These are phyloP conservation scores for Arremon brunneinucha DNA, from an alignment of 2,797 vertebrate genomes.

Conservation along the genomic window DNA sequence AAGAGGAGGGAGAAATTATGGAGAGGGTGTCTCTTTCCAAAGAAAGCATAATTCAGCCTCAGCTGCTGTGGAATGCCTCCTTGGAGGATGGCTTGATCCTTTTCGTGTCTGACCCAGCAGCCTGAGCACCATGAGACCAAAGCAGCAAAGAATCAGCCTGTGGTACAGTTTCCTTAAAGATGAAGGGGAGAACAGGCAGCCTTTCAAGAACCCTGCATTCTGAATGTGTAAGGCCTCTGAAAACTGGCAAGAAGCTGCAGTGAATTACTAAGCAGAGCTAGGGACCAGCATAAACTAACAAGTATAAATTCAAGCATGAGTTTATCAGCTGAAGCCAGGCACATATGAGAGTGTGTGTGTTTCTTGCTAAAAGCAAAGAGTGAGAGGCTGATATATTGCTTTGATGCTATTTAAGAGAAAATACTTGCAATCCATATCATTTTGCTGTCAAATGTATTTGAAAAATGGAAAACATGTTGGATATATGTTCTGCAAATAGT, in stretches of 20 bases:
- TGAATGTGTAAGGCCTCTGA: not conserved
- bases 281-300: not conserved
- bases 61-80: not conserved
- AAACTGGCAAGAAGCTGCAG: not conserved
- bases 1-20: not conserved
- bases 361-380: not conserved
- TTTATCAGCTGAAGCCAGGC: conserved; percentile 49
- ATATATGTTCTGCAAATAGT: not conserved
- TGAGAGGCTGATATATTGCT: not conserved
- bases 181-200: not conserved
- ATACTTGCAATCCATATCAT: not conserved
- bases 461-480: not conserved
- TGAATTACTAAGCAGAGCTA: not conserved
- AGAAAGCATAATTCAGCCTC: not conserved
- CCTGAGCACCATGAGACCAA: not conserved
- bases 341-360: not conserved
- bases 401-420: conserved; percentile 19
- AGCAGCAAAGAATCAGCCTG: not conserved
- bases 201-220: not conserved
- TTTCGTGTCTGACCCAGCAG: not conserved
- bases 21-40: not conserved
- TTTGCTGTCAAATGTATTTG: not conserved
- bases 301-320: not conserved
- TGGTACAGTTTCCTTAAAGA: not conserved
- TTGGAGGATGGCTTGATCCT: not conserved